Evolutionary conservation across 2,113 vertebrate genomes (phyloP), one percentile per base, ranked within the genome.

Genomic region (Galemys pyrenaicus): DNA sequence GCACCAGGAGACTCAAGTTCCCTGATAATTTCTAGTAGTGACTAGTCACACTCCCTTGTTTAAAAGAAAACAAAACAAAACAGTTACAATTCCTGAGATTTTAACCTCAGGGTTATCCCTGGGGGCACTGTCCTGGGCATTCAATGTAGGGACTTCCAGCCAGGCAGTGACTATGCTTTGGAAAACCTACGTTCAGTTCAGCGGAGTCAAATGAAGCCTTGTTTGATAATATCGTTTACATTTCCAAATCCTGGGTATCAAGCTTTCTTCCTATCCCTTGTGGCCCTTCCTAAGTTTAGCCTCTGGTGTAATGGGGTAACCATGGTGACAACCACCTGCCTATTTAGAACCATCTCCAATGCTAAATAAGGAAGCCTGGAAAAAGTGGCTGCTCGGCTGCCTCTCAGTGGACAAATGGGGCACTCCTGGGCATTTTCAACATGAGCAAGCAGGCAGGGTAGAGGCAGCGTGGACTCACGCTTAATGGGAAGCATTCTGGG

Each of bases 281-380:
- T 94, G 95, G 96, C 96, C 96, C 91, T 97, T 96, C 96, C 96
- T 96, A 97, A 97, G 95, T 97, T 97, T 97, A 97, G 95, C 93
- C 7, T 75, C 89, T 95, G 89, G 96, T 97, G 96, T 97, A 97
- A 97, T 96, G 96, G 89, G 62, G 96, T 97, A 96, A 97, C 97
- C 96, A 97, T 97, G 93, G 96, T 79, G 95, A 97, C 97, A 92
- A 88, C 96, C 96, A 97, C 97, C 97, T 97, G 97, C 95, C 94
- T 97, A 95, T 97, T 97, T 97, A 96, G 96, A 97, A 96, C 88
- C 73, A 82, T 89, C 82, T 97, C 93, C 93, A 86, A 92, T 56
- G 92, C 96, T 97, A 96, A 97, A 97, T 96, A 96, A 96, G 96
- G 96, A 97, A 97, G 87, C 77, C 60, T 70, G 56, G 81, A 68